Evolutionary conservation across 2,888 invertebrate species (phyloP).

Genomic region (Agonopterix subpropinquella): DNA sequence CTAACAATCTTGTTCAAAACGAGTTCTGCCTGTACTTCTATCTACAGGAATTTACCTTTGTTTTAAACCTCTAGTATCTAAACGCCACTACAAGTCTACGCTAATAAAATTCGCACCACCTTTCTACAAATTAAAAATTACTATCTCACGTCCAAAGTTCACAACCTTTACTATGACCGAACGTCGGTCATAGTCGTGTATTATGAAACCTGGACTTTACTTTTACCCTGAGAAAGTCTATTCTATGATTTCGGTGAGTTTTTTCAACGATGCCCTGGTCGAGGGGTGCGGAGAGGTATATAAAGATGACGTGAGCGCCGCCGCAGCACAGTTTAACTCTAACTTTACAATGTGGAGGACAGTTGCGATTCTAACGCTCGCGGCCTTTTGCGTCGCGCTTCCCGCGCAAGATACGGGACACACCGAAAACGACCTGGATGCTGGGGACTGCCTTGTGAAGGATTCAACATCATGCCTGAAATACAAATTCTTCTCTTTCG

Average conservation of each 20-base stretch:
- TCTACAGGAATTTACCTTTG: not conserved
- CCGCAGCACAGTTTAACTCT: slow-evolving; percentile 53
- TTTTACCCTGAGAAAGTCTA: slow-evolving; percentile 72
- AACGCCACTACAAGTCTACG: not conserved
- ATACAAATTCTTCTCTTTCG: slow-evolving; percentile 90
- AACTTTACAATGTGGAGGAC: slow-evolving; percentile 59
- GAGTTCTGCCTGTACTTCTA: not conserved
- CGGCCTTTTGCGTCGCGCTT: slow-evolving; percentile 76
- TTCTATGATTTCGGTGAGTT: slow-evolving; percentile 43
- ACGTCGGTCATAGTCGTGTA: slow-evolving; percentile 46
- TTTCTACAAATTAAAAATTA: not conserved
- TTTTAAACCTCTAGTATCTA: not conserved
- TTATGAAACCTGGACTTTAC: slow-evolving; percentile 68
- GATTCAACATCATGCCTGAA: slow-evolving; percentile 91
- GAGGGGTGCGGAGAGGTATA: slow-evolving; percentile 60
- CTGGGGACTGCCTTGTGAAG: slow-evolving; percentile 87
- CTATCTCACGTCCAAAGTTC: slow-evolving; percentile 21
- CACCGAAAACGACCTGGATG: slow-evolving; percentile 86
- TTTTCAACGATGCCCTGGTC: slow-evolving; percentile 34
- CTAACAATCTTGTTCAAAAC: not conserved
- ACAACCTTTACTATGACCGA: slow-evolving; percentile 47
- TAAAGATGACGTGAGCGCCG: slow-evolving; percentile 42
- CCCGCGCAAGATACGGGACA: slow-evolving; percentile 83
- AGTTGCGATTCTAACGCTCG: slow-evolving; percentile 44
- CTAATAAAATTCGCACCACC: not conserved